phyloP scores from a whole-genome alignment of 2,888 invertebrate species.

The Meta bourneti region DNA sequence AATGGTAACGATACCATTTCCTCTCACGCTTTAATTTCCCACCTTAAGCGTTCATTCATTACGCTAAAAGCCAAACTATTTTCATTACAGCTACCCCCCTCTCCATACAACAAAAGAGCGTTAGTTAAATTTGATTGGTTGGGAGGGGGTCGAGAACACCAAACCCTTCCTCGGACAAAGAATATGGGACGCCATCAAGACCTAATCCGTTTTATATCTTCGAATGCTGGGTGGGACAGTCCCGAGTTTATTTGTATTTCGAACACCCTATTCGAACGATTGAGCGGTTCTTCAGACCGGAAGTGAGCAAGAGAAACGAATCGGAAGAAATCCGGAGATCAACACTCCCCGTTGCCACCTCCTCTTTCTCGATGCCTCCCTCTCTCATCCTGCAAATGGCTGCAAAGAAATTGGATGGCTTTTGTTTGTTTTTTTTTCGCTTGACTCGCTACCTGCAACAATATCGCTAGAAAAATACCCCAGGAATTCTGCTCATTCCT shows the following conservation, averaged over 20 bases:
- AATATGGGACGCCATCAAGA: constrained; percentile 8
- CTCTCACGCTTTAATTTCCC: background rate
- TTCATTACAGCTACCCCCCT: background rate
- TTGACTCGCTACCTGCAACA: constrained; percentile 17
- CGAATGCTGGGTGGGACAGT: background rate
- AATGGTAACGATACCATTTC: background rate
- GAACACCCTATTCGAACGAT: constrained; percentile 32
- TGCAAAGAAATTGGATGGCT: constrained; percentile 62
- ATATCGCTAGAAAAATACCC: constrained; percentile 19
- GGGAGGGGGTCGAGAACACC: too few species aligned
- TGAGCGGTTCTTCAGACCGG: constrained; percentile 46
- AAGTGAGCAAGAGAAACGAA: constrained; percentile 51
- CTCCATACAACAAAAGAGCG: constrained; percentile 1
- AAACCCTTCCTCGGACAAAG: background rate
- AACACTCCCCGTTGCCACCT: constrained; percentile 28
- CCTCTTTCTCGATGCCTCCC: background rate
- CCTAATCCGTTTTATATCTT: constrained; percentile 54
- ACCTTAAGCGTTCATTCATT: constrained; percentile 23
- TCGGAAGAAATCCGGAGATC: constrained; percentile 59
- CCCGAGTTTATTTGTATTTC: constrained; percentile 56
- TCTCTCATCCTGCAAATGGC: constrained; percentile 61
- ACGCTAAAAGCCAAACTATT: constrained; percentile 34
- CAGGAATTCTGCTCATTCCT: background rate
- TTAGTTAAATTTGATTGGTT: constrained; percentile 19
- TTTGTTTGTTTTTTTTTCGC: constrained; percentile 9